Evolutionary conservation across 2,113 vertebrate genomes (phyloP).

Genomic region (Panthera uncia): DNA sequence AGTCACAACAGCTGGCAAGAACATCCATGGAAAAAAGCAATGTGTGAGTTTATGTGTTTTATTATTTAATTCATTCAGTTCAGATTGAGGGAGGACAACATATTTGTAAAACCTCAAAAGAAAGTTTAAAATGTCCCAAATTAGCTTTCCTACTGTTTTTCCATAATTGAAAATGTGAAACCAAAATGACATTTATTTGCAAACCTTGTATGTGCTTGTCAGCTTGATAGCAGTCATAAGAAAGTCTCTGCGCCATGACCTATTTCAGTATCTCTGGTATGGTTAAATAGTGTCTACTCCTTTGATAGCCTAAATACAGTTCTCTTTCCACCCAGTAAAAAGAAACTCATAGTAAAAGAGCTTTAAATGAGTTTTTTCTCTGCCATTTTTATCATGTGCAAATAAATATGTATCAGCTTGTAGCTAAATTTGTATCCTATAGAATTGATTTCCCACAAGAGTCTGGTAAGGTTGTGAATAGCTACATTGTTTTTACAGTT

Average conservation of each 20-base stretch:
- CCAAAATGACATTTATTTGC: background rate
- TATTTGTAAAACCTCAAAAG: constrained; percentile 46
- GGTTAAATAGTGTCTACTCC: background rate
- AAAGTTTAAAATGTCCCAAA: constrained; percentile 52
- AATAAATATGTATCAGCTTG: background rate
- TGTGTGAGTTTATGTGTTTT: constrained; percentile 49
- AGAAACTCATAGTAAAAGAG: background rate
- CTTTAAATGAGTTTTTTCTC: background rate
- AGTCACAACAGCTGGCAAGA: constrained; percentile 60
- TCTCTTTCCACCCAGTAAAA: background rate
- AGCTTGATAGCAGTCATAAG: background rate
- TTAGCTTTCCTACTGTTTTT: constrained; percentile 29
- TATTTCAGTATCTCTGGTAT: background rate
- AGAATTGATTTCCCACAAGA: background rate
- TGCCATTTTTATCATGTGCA: background rate
- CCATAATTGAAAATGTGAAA: background rate
- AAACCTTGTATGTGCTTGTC: background rate
- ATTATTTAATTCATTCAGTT: constrained; percentile 61
- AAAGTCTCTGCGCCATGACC: background rate
- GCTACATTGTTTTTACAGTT: background rate
- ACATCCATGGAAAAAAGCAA: constrained; percentile 14
- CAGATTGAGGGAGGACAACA: background rate
- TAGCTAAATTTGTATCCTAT: background rate
- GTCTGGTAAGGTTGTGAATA: background rate
- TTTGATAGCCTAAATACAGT: background rate